A percentile compares a stretch with the other conserved stretches of the same genome.
phyloP scores from a whole-genome alignment of 1,140 invertebrate species.

The Mylabris phalerata region DNA sequence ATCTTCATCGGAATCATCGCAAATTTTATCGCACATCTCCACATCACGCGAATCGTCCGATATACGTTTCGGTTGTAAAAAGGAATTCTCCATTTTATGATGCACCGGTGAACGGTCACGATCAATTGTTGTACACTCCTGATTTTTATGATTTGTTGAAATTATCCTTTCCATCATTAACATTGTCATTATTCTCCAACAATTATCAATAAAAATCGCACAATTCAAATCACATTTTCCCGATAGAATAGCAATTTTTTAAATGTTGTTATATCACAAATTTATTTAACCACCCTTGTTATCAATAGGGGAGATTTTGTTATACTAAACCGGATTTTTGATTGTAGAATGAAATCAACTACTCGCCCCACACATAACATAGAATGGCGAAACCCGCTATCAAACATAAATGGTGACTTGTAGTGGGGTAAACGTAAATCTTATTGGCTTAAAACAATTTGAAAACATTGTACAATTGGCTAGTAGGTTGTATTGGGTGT shows the following conservation, averaged over 20 bases:
- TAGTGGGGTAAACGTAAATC: constrained; percentile 19
- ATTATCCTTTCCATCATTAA: constrained; percentile 44
- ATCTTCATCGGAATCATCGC: constrained; percentile 38
- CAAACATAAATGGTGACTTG: constrained; percentile 2
- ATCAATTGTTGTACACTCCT: constrained; percentile 23
- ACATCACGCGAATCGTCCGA: constrained; percentile 36
- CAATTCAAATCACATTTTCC: too few species aligned
- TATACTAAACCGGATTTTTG: constrained; percentile 25
- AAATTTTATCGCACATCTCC: constrained; percentile 38
- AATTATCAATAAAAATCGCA: too few species aligned
- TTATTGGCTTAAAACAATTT: constrained; percentile 1
- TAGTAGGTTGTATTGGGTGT: constrained; percentile 13
- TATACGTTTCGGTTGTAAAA: constrained; percentile 30
- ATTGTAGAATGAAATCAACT: constrained; percentile 15
- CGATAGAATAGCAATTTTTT: too few species aligned
- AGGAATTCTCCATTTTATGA: not conserved
- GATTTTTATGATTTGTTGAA: constrained; percentile 33
- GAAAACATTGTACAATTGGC: constrained; percentile 20
- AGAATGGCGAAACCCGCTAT: constrained; percentile 31
- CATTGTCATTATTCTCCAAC: constrained; percentile 43
- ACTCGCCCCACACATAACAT: constrained; percentile 16
- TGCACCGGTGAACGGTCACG: constrained; percentile 13
- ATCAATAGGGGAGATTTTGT: constrained; percentile 24
- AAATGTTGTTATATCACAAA: not conserved
- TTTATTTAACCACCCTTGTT: constrained; percentile 1